Evolutionary conservation across 2,113 vertebrate genomes (phyloP).

Genomic region (Gymnobelideus leadbeateri): DNA sequence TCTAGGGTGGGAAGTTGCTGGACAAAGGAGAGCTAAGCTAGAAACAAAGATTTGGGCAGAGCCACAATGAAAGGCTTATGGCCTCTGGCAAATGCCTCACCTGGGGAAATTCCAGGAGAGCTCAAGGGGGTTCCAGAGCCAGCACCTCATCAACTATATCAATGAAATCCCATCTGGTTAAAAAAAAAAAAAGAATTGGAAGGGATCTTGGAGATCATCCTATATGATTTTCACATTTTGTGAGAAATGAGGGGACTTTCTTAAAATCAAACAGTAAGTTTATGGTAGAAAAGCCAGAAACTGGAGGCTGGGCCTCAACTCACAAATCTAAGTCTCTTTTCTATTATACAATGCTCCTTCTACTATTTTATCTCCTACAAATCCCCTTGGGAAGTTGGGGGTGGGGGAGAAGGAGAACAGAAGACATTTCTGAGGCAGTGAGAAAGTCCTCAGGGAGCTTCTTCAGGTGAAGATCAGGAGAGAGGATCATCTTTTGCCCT

Average conservation of each 20-base stretch:
- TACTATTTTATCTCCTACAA: background rate
- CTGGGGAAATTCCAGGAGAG: too few species aligned
- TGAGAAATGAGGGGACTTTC: background rate
- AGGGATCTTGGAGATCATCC: background rate
- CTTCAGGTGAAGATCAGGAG: background rate
- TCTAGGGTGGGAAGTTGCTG: too few species aligned
- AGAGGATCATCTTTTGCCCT: background rate
- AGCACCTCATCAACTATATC: background rate
- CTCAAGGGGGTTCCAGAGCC: too few species aligned
- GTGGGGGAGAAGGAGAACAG: background rate
- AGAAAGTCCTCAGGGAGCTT: background rate
- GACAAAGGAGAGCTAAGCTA: too few species aligned
- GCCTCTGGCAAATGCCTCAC: too few species aligned
- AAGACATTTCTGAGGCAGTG: background rate
- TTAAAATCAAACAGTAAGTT: background rate
- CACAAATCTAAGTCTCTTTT: background rate
- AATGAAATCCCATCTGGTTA: background rate
- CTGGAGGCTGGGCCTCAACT: background rate
- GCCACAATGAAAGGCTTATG: too few species aligned
- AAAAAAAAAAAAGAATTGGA: background rate
- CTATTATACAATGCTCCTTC: background rate
- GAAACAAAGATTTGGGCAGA: too few species aligned
- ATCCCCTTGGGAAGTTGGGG: background rate
- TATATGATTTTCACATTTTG: background rate
- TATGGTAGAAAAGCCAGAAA: background rate